phyloP scores from a whole-genome alignment of 2,113 vertebrate species.

The Scortum barcoo region DNA sequence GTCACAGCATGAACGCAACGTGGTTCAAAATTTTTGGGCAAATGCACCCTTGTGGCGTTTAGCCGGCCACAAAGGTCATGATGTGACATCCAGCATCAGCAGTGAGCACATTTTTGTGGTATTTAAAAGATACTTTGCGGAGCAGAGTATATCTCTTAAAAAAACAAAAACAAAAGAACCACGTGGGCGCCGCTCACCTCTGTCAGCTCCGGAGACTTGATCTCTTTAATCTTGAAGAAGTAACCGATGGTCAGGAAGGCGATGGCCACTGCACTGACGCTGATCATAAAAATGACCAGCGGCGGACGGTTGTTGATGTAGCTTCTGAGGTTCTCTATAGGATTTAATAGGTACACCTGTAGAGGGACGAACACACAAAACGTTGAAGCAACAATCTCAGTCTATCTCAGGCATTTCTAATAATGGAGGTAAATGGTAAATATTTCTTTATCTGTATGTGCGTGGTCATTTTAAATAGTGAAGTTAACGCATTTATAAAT shows the following conservation, averaged over 20 bases:
- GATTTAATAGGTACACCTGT: slow-evolving; percentile 88
- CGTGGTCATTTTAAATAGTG: neutral
- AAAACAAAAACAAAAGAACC: no score
- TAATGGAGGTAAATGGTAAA: neutral
- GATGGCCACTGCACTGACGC: slow-evolving; percentile 96
- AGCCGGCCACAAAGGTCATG: neutral
- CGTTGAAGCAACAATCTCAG: neutral
- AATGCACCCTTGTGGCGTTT: neutral
- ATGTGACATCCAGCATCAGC: slow-evolving; percentile 7
- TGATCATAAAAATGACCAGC: slow-evolving; percentile 99
- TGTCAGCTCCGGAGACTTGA: slow-evolving; percentile 96
- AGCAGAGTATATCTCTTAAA: neutral
- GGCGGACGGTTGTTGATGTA: slow-evolving; percentile 95
- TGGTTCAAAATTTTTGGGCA: neutral
- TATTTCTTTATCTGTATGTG: no score
- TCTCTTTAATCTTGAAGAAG: slow-evolving; percentile 99
- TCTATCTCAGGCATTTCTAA: neutral
- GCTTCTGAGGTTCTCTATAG: slow-evolving; percentile 96
- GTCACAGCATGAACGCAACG: neutral
- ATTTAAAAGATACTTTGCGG: neutral
- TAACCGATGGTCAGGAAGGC: slow-evolving; percentile 98
- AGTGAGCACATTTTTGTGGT: neutral
- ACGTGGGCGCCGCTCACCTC: slow-evolving; percentile 85
- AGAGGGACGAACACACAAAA: slow-evolving; percentile 11
- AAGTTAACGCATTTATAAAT: neutral